Evolutionary conservation across 1,140 invertebrate genomes (phyloP), one percentile per base, ranked within the genome.

Genomic region (Venustaconcha ellipsiformis): DNA sequence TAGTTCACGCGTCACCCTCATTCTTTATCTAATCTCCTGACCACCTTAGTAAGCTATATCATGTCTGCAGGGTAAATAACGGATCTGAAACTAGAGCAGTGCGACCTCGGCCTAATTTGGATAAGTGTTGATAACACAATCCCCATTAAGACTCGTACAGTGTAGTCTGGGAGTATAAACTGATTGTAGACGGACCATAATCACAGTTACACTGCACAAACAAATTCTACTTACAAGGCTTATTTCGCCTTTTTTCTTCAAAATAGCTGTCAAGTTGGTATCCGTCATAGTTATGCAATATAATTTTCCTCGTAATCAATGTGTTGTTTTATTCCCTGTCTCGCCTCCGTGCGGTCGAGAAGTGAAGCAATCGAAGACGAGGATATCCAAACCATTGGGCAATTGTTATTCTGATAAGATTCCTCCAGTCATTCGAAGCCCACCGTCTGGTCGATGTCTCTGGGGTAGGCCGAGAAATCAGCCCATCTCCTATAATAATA

Each of bases 211-310:
- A 11, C 30, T 37, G 20, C 14, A 14, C 3, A 30, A 26, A 57
- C 18, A 37, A 30, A 30, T n/a, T 18, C 20, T 69, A 70, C 78
- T 71, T 78, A 86, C 84, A 72, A 86, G 62, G 18, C 78, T 68
- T 30, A 86, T 78, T 69, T 86, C 84, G 66, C 78, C 83, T 76
- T 83, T 78, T 68, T 86, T 80, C 64, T 86, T 81, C 26, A 86
- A 67, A 77, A 86, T 80, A 18, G 81, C 84, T 67, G 83, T 82
- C 55, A 84, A 84, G 73, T 71, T 84, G 14, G 57, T 84, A 57
- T 75, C 73, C 18, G 58, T 58, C 73, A 75, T 69, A 14, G 57
- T 75, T 60, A 26, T 26, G 2, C 20, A 37, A 20, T 65, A 64
- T 37, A 18, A 60, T 72, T 20, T 48, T 48, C 37, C 37, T 48